phyloP scores from a whole-genome alignment of 2,113 vertebrate genomes.

The rabbit (Oryctolagus cuniculus) region mOryCun1.1 NC_091441.1:11223001-11223500 shows the following conservation, averaged over 20 bases:
- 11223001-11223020: neutral
- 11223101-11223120: neutral
- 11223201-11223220: neutral
- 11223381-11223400: constrained; percentile 52
- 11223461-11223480: constrained; percentile 54
- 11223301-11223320: constrained; percentile 29
- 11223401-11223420: constrained; percentile 61
- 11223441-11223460: constrained; percentile 45
- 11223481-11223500: constrained; percentile 65
- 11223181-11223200: neutral
- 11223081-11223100: neutral
- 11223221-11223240: constrained; percentile 14
- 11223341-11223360: neutral
- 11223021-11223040: neutral
- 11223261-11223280: constrained; percentile 1
- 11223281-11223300: neutral
- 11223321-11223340: neutral
- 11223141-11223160: neutral
- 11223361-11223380: constrained; percentile 65
- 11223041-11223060: neutral
- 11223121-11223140: neutral
- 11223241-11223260: neutral
- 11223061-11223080: neutral
- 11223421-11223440: constrained; percentile 50
- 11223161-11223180: neutral